Conservation (phyloP, 1,140 invertebrate genomes). For the Nephila pilipes region DNA sequence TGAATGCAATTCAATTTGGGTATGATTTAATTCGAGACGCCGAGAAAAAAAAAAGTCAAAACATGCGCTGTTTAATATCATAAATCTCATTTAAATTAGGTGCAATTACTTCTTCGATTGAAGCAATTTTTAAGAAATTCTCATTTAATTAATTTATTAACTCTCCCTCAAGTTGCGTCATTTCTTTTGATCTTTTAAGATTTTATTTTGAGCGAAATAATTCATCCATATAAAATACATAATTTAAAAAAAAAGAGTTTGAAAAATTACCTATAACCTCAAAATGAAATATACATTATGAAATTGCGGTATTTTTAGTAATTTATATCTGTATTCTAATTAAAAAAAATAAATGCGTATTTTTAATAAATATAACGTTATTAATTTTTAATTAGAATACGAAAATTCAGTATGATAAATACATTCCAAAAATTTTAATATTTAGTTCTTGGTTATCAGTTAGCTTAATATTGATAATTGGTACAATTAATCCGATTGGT, state of each 20-base stretch:
- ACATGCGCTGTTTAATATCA: not conserved
- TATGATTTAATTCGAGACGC: not conserved
- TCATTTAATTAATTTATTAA: not conserved
- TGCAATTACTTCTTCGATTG: not conserved
- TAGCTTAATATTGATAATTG: no score
- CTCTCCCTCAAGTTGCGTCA: not conserved
- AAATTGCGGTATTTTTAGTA: no score
- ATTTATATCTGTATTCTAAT: no score
- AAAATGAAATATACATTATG: not conserved
- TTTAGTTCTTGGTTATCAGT: no score
- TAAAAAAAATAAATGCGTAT: no score
- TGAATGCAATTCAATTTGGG: not conserved
- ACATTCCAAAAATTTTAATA: no score
- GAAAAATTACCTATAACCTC: not conserved
- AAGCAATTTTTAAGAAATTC: not conserved
- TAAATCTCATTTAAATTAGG: not conserved
- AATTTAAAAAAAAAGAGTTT: not conserved
- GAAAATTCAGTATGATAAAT: no score
- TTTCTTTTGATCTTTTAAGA: not conserved
- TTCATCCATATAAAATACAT: not conserved
- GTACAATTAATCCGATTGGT: no score
- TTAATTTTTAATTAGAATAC: no score
- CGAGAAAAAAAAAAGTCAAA: not conserved
- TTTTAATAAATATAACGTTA: no score
- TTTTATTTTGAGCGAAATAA: not conserved